A percentile compares a stretch with the other conserved stretches of the same genome.
phyloP scores from a whole-genome alignment of 2,797 vertebrate genomes.

The Hybognathus amarus region DNA sequence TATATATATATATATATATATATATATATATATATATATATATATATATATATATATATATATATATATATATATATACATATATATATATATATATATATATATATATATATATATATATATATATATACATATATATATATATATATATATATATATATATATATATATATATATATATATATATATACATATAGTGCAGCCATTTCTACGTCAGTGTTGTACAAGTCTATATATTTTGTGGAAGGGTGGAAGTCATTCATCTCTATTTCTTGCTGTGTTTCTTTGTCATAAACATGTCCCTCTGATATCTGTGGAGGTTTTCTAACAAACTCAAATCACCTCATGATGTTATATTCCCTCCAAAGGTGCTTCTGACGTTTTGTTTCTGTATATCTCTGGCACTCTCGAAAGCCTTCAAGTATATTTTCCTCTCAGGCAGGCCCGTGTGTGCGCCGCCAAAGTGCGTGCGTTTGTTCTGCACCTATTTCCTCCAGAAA shows the following conservation, averaged over 20 bases:
- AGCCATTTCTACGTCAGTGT: background rate
- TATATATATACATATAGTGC: no score
- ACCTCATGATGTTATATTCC: background rate
- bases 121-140: no score
- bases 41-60: no score
- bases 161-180: no score
- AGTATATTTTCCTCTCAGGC: constrained; percentile 16
- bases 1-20: no score
- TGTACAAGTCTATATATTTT: background rate
- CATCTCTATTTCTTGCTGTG: background rate
- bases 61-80: no score
- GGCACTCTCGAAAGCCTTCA: constrained; percentile 33
- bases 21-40: no score
- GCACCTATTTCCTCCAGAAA: constrained; percentile 45
- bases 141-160: no score
- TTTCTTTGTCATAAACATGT: constrained; percentile 18
- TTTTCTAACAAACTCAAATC: constrained; percentile 6
- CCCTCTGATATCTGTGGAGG: background rate
- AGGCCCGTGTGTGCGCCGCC: background rate
- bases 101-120: no score
- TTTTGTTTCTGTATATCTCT: constrained; percentile 30
- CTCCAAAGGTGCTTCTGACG: constrained; percentile 2
- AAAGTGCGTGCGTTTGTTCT: constrained; percentile 33
- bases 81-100: no score
- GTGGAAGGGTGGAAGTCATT: background rate